Evolutionary conservation across 1,140 invertebrate genomes (phyloP).

Genomic region (Lamellibrachia luymesi): DNA sequence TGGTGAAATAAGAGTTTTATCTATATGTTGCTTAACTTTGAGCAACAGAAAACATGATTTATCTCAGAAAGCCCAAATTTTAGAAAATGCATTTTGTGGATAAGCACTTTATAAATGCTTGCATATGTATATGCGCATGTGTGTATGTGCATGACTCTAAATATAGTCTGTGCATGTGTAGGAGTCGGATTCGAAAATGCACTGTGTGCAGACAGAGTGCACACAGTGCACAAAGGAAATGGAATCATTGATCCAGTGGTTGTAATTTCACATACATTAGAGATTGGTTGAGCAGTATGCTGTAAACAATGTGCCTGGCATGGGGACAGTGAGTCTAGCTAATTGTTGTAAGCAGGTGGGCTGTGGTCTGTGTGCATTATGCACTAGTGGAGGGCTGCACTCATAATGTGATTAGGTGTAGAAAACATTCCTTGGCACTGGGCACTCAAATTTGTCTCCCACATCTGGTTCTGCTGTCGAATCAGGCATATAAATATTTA

Average conservation of each 20-base stretch:
- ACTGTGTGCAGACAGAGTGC: not conserved
- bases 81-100: too few species aligned
- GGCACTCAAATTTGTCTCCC: not conserved
- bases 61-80: too few species aligned
- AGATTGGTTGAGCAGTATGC: not conserved
- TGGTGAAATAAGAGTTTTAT: too few species aligned
- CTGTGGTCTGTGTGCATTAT: not conserved
- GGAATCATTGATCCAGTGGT: not conserved
- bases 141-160: not conserved
- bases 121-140: not conserved
- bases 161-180: not conserved
- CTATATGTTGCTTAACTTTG: too few species aligned
- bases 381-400: not conserved
- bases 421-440: not conserved
- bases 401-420: not conserved
- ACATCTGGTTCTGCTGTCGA: not conserved
- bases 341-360: not conserved
- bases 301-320: not conserved
- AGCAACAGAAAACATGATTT: too few species aligned
- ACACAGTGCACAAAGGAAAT: not conserved
- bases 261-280: not conserved
- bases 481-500: not conserved
- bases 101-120: not conserved
- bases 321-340: not conserved
- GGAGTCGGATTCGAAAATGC: not conserved